Conservation (phyloP, 2,113 vertebrate genomes). For the Galemys pyrenaicus region DNA sequence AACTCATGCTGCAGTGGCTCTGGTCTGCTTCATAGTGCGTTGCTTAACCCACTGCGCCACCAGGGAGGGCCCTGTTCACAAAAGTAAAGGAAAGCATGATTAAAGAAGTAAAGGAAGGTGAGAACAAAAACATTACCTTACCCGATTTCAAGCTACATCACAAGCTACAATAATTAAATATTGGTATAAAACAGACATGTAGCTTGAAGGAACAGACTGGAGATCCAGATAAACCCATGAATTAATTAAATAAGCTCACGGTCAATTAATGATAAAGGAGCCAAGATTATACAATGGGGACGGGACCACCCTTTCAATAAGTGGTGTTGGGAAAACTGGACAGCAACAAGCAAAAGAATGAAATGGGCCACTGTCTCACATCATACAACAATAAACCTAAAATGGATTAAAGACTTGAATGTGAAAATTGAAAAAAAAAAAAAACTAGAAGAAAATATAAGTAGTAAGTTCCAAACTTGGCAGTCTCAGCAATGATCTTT, state of each 20-base stretch:
- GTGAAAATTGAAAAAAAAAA: no score
- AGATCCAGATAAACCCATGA: neutral
- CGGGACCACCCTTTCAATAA: neutral
- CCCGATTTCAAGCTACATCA: neutral
- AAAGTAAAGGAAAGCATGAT: neutral
- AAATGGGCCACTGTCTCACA: neutral
- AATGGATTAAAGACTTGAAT: no score
- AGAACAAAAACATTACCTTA: neutral
- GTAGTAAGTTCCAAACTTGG: no score
- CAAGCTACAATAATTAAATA: neutral
- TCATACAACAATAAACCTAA: neutral
- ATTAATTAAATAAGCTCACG: no score
- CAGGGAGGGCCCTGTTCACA: no score
- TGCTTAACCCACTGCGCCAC: no score
- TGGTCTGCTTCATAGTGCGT: no score
- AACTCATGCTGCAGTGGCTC: no score
- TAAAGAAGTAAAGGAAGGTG: neutral
- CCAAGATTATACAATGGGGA: neutral
- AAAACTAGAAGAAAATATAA: no score
- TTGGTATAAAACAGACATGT: neutral
- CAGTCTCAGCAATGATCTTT: no score
- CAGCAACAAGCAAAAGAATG: neutral
- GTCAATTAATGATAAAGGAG: no score
- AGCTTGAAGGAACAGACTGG: neutral
- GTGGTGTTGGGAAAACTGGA: neutral